A percentile compares a stretch with the other conserved stretches of the same genome.
Evolutionary conservation across 1,140 invertebrate genomes (phyloP).

Genomic region (Apolygus lucorum): DNA sequence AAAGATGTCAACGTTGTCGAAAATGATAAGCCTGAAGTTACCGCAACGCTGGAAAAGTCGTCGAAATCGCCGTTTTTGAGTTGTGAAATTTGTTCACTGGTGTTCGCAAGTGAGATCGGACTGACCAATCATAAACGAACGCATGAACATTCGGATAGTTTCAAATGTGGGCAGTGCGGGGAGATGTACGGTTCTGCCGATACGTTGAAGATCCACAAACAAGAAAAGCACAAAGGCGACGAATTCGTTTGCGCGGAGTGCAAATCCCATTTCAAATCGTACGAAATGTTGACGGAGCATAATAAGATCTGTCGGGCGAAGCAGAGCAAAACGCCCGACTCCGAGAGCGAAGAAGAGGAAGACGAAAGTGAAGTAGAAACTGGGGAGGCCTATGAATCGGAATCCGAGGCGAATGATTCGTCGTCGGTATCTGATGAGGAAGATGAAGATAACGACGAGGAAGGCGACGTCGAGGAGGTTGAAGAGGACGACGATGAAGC

Average conservation of each 20-base stretch:
- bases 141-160: conserved; percentile 26
- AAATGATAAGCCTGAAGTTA: too few species aligned
- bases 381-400: conserved; percentile 31
- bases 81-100: conserved; percentile 28
- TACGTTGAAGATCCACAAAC: conserved; percentile 13
- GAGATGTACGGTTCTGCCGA: conserved; percentile 24
- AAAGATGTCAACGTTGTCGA: conserved; percentile 23
- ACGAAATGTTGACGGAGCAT: conserved; percentile 20
- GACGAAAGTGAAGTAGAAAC: conserved; percentile 33
- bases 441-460: conserved; percentile 31
- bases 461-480: conserved; percentile 27
- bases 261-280: conserved; percentile 25
- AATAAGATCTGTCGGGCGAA: conserved; percentile 26
- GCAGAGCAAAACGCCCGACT: conserved; percentile 26
- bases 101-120: conserved; percentile 28
- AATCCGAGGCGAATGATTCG: conserved; percentile 18
- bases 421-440: background rate
- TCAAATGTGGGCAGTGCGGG: conserved; percentile 29
- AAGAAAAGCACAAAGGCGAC: conserved; percentile 20
- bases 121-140: conserved; percentile 26
- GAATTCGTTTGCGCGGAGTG: conserved; percentile 29
- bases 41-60: background rate
- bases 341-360: conserved; percentile 24
- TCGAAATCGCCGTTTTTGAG: conserved; percentile 22
- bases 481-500: conserved; percentile 5